A percentile compares a stretch with the other conserved stretches of the same genome.
Evolutionary conservation across 2,888 invertebrate species (phyloP).

Genomic region (Cosmopolites sordidus): DNA sequence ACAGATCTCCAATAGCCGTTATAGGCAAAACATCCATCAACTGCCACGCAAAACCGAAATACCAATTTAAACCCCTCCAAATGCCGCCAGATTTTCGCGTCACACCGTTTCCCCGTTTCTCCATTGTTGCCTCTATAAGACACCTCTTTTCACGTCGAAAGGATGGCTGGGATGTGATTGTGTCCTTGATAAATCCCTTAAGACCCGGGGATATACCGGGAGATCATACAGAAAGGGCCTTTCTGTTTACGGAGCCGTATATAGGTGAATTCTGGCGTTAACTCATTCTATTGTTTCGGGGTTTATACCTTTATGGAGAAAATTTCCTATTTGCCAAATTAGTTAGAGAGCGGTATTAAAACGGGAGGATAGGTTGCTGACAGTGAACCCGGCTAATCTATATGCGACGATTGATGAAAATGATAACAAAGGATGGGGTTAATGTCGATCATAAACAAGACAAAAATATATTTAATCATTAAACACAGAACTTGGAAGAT

Average conservation of each 20-base stretch:
- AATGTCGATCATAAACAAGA: too few relatives aligned
- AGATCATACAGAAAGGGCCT: conserved; percentile 16
- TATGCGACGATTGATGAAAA: neutral
- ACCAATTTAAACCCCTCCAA: conserved; percentile 4
- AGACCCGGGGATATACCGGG: conserved; percentile 22
- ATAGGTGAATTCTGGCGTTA: conserved; percentile 11
- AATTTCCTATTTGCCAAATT: neutral
- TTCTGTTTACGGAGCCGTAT: conserved; percentile 11
- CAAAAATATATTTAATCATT: too few relatives aligned
- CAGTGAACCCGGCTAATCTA: neutral
- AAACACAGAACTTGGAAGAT: too few relatives aligned
- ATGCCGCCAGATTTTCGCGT: conserved; percentile 23
- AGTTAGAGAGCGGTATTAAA: neutral
- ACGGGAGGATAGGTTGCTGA: too few relatives aligned
- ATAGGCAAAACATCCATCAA: too few relatives aligned
- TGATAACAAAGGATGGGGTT: too few relatives aligned
- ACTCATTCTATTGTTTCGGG: conserved; percentile 10
- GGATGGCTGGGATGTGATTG: conserved; percentile 17
- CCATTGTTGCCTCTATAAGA: conserved; percentile 26
- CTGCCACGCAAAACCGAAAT: too few relatives aligned
- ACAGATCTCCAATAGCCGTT: too few relatives aligned
- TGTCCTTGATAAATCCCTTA: conserved; percentile 21
- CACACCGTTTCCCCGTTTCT: conserved; percentile 19
- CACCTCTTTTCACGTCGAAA: conserved; percentile 22
- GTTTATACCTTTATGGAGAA: conserved; percentile 1